Conservation (phyloP, 2,888 invertebrate genomes). For the Arctia plantaginis region DNA sequence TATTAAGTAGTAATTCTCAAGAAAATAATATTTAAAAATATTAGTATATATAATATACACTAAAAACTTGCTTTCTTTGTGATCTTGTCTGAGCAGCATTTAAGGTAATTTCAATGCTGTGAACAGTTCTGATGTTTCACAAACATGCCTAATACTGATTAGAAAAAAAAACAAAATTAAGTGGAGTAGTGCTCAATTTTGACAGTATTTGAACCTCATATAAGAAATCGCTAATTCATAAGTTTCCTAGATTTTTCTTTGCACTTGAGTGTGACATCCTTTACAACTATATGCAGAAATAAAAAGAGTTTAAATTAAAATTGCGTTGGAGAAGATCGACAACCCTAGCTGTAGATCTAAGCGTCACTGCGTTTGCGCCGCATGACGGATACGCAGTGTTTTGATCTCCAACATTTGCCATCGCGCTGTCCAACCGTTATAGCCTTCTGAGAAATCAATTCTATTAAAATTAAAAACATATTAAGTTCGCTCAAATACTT, state of each 20-base stretch:
- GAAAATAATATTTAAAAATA: background rate
- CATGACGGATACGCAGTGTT: slow-evolving; percentile 51
- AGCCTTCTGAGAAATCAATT: slow-evolving; percentile 51
- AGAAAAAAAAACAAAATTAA: no score
- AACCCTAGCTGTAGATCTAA: slow-evolving; percentile 37
- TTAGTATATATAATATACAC: no score
- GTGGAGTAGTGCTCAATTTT: no score
- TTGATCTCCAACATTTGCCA: slow-evolving; percentile 55
- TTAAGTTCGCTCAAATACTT: slow-evolving; percentile 12
- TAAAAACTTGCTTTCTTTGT: background rate
- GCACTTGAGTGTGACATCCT: background rate
- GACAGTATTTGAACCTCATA: no score
- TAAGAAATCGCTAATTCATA: background rate
- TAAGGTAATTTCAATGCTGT: background rate
- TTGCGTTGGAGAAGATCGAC: background rate
- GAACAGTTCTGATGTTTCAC: background rate
- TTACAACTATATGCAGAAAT: background rate
- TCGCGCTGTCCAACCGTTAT: slow-evolving; percentile 40
- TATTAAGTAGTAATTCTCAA: background rate
- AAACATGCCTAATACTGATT: no score
- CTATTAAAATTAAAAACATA: slow-evolving; percentile 49
- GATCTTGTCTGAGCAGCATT: background rate
- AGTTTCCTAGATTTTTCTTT: background rate
- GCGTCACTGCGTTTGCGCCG: slow-evolving; percentile 42
- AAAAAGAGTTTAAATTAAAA: background rate